Base-by-base conservation (phyloP, 2,888 invertebrate genomes). In the Nymphalis c-album region DNA sequence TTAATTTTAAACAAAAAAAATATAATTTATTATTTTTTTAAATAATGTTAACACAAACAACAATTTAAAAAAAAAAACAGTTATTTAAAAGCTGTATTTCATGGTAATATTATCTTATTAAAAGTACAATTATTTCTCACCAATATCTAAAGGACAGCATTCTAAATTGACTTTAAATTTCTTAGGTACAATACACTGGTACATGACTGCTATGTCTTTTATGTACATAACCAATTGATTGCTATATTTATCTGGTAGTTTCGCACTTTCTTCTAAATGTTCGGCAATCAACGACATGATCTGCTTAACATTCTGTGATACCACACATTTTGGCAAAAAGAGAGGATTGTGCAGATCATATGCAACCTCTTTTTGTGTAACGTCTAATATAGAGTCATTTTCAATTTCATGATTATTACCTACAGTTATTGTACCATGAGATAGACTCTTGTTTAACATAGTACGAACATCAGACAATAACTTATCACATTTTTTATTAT, bases 401-500 rank as follows among this genome's bases (percentile, higher is more conserved):
- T 76, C 78, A 1, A 74, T 72, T 26, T 77, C 77, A 0, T 67
- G 62, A 26, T 70, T 63, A 1, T 76, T 75, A 0, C 91, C 91
- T 35, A 91, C 90, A 20, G 75, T 73, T 40, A 86, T 74, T 18
- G 84, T 88, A 1, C 86, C 86, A 72, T 83, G 82, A 1, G 89
- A 85, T 7, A 93, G 73, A 74, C 90, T 91, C 51, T 89, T 83
- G 16, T 83, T 82, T 0, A 92, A 75, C 48, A 91, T 72, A 17
- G 71, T 79, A 45, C 91, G 83, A 3, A 90, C 82, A 77, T 89
- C 88, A 1, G 80, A 82, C 0, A 93, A 76, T 7, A 93, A 72
- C 73, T 90, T 92, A 71, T 90, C 86, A 82, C 91, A 92, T 76
- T 91, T 91, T 63, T 91, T 92, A 64, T 90, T 85, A 64, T 91